Evolutionary conservation across 23 tunicate species (phyloP), one percentile per base, ranked within the genome.

Genomic region (Ciona savignyi): DNA sequence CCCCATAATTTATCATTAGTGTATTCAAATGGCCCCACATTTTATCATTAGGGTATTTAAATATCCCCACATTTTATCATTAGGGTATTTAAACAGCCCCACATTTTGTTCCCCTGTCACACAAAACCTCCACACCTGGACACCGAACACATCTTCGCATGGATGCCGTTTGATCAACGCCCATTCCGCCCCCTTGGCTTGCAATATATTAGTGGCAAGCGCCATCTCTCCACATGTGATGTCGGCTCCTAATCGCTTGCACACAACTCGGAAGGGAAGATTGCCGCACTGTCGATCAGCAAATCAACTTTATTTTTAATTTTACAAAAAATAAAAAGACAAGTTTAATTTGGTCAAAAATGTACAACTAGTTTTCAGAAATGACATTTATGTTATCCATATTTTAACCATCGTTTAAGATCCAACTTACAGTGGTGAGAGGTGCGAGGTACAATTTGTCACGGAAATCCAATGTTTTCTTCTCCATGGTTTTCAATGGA

Each of bases 221-320:
- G 99, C 99, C 99, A 94, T 94, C 70, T 94, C 99, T 25, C 99
- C 94, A 75, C 99, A 94, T 19, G 99, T 94, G 33, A 94, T 74
- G 66, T 94, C 99, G 4, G 86, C 99, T 29, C 99, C 99, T 51
- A 82, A 68, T 3, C 81, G 76, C 68, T 94, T 94, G 69, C 99
- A 94, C 29, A 75, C 74, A 23, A 88, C 95, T 31, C 99, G 90
- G 35, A 88, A 94, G 2, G 99, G 99, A 9, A 94, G 63, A 35
- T 94, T 94, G 1, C 99, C 99, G 62, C 82, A 78, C 91, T 42
- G 56, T 42, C 15, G 15, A 42, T 6, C 56, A 42, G 15, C 9
- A 15, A 42, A 42, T 6, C 11, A 42, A 15, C 15, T 42, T 42
- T 6, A 42, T 15, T 6, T 6, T 6, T 42, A n/a, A n/a, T n/a